Conservation (phyloP, 1,140 invertebrate genomes). For the Drepana arcuata region DNA sequence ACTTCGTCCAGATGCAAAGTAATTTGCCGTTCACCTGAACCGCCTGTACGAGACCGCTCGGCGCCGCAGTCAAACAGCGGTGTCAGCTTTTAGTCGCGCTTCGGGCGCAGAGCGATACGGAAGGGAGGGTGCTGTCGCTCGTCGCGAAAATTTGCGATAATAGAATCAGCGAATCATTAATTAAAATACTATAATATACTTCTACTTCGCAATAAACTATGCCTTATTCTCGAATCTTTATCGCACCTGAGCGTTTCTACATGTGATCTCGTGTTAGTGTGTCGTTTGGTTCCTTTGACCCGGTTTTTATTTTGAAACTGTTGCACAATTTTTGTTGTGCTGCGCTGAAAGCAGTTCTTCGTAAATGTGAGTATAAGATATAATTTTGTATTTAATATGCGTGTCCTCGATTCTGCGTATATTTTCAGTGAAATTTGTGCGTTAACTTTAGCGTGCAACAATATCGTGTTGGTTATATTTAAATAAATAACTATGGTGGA, state of each 20-base stretch:
- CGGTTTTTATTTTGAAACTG: slow-evolving; percentile 40
- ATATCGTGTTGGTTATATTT: too few relatives aligned
- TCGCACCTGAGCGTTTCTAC: slow-evolving; percentile 9
- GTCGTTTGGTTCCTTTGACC: slow-evolving; percentile 20
- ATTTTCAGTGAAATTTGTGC: too few relatives aligned
- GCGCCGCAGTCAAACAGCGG: too few relatives aligned
- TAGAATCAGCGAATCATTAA: slow-evolving; percentile 35
- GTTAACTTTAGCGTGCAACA: too few relatives aligned
- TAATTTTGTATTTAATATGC: too few relatives aligned
- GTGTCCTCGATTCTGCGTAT: too few relatives aligned
- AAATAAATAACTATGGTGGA: too few relatives aligned
- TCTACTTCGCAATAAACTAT: slow-evolving; percentile 19
- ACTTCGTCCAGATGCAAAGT: too few relatives aligned
- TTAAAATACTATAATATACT: slow-evolving; percentile 24
- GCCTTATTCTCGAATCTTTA: slow-evolving; percentile 15
- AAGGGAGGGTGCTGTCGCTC: slow-evolving; percentile 11
- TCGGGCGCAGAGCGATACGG: slow-evolving; percentile 18
- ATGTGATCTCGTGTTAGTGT: slow-evolving; percentile 11
- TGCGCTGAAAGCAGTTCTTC: too few relatives aligned
- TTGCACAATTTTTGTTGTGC: slow-evolving; percentile 28
- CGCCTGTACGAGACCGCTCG: slow-evolving; percentile 46
- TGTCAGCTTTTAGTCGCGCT: slow-evolving; percentile 33
- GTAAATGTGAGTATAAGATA: too few relatives aligned
- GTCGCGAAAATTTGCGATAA: slow-evolving; percentile 15
- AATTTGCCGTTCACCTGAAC: too few relatives aligned